Evolutionary conservation across 2,797 vertebrate species (phyloP), one percentile per base, ranked within the genome.

Genomic region (Valencia hispanica): DNA sequence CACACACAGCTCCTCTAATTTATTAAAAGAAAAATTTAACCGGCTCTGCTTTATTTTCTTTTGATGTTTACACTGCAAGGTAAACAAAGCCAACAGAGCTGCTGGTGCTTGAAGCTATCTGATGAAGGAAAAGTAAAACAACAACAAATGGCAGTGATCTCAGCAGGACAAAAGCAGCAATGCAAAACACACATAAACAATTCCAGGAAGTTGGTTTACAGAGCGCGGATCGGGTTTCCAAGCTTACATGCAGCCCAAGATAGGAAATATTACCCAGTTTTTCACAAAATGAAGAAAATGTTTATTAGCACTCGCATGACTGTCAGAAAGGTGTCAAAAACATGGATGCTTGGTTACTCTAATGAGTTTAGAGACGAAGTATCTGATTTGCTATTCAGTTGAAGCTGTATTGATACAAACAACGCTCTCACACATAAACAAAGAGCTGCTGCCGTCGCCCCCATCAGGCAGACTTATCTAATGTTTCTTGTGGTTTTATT

Each of bases 21-120:
- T 57, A 79, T 63, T 41, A 75, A 79, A 76, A 79, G 9, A 73
- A 73, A 65, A 81, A 9, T 61, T 80, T 80, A 68, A 22, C 34
- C 53, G 25, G 14, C 59, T 1, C 18, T 48, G 20, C 25, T 78
- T 66, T 51, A 68, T 43, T 78, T 78, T 66, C 36, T 32, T 75
- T 59, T 51, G 66, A 80, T 78, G 85, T 83, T 87, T 90, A 79
- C 18, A 22, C 30, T 25, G 22, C 0, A 17, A 65, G 4, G 78
- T 82, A 86, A 91, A 93, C 81, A 84, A 77, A 69, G 72, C 75
- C 75, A 75, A 87, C 81, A 82, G 82, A 81, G 77, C 70, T 76
- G 77, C 73, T 85, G 45, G 66, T 69, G 70, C 76, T 68, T 83
- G 65, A n/a, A 50, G 70, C 34, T 27, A 83, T 84, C 61, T 75